phyloP scores from a whole-genome alignment of 2,113 vertebrate species.

The Synchiropus splendidus region DNA sequence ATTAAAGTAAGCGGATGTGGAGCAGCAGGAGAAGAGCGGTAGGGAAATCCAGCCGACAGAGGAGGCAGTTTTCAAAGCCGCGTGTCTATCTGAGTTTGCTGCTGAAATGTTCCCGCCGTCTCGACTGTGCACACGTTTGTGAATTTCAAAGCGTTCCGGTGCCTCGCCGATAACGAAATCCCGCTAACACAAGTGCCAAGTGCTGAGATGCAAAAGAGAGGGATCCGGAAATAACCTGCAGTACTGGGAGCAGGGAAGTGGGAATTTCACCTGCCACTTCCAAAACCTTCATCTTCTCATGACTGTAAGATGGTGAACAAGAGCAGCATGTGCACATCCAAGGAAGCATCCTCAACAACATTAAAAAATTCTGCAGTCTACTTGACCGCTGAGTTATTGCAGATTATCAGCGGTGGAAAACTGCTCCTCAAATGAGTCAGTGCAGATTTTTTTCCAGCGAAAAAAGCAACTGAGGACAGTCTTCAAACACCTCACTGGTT shows the following conservation, averaged over 20 bases:
- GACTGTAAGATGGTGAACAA: too few species aligned
- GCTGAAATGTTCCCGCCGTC: neutral
- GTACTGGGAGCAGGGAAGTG: slow-evolving; percentile 4
- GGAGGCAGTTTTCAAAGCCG: slow-evolving; percentile 22
- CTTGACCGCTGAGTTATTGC: too few species aligned
- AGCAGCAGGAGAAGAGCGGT: slow-evolving; percentile 20
- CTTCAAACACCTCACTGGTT: too few species aligned
- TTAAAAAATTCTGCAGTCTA: too few species aligned
- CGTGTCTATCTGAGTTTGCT: slow-evolving; percentile 1
- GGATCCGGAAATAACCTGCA: slow-evolving; percentile 22
- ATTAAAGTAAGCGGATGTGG: slow-evolving; percentile 32
- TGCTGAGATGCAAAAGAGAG: slow-evolving; percentile 7
- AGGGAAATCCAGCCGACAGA: slow-evolving; percentile 29
- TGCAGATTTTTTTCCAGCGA: too few species aligned
- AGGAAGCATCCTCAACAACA: too few species aligned
- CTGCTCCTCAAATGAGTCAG: too few species aligned
- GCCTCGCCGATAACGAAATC: slow-evolving; percentile 24
- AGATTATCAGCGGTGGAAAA: too few species aligned
- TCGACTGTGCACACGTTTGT: slow-evolving; percentile 18
- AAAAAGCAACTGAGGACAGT: too few species aligned
- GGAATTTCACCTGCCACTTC: slow-evolving; percentile 4
- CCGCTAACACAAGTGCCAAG: slow-evolving; percentile 20
- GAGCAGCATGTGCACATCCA: too few species aligned
- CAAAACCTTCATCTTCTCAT: slow-evolving; percentile 9
- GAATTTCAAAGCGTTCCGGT: slow-evolving; percentile 26